phyloP scores from a whole-genome alignment of 2,113 vertebrate species.

The Ahaetulla prasina region DNA sequence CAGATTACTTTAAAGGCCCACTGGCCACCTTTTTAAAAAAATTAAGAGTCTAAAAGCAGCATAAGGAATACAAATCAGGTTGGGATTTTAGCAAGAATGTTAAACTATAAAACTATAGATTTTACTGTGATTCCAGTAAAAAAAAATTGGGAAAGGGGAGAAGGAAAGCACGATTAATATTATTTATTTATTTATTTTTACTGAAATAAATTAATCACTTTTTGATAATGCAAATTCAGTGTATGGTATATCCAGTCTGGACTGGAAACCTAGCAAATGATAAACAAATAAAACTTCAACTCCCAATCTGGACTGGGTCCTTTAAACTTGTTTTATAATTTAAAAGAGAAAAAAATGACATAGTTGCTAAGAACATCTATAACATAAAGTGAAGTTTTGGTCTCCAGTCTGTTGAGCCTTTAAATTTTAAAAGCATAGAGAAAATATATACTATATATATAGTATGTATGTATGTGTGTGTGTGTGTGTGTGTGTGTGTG shows the following conservation, averaged over 20 bases:
- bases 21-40: neutral
- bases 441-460: no score
- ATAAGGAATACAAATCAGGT: neutral
- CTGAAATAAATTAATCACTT: neutral
- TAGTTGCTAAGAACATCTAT: neutral
- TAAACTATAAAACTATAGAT: neutral
- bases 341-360: neutral
- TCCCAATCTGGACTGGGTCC: neutral
- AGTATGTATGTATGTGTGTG: no score
- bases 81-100: neutral
- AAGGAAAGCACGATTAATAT: neutral
- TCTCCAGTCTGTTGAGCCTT: neutral
- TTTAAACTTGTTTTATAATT: neutral
- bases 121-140: neutral
- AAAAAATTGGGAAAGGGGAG: neutral
- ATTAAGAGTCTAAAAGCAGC: neutral
- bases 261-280: neutral
- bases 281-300: neutral
- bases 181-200: neutral
- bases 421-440: slow-evolving; percentile 17
- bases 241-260: neutral
- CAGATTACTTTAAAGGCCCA: neutral
- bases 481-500: no score
- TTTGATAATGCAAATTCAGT: neutral
- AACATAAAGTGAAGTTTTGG: neutral